These are phyloP conservation scores for Calameuta pallipes DNA, from an alignment of 2,888 invertebrate species.

Conservation along the genomic window DNA sequence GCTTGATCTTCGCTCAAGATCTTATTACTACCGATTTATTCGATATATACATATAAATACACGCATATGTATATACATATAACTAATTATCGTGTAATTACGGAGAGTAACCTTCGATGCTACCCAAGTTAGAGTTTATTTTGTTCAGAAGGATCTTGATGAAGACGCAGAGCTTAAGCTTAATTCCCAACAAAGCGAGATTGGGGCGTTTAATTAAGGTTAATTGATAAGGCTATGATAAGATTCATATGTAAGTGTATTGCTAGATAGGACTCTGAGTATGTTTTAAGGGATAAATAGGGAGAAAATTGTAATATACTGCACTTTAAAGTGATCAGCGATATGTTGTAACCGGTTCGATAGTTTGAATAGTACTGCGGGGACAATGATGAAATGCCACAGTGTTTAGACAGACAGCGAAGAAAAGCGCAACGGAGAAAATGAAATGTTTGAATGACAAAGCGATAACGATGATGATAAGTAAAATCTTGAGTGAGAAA, in stretches of 20 bases:
- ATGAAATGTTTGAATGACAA: conserved; percentile 19
- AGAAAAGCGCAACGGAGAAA: conserved; percentile 32
- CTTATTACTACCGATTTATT: conserved; percentile 43
- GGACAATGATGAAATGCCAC: neutral
- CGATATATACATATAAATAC: conserved; percentile 57
- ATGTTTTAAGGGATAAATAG: conserved; percentile 46
- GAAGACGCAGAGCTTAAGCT: conserved; percentile 55
- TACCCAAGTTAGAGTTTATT: conserved; percentile 64
- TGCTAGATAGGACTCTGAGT: conserved; percentile 49
- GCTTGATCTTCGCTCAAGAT: conserved; percentile 55
- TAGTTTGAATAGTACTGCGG: conserved; percentile 37
- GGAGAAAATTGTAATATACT: conserved; percentile 57
- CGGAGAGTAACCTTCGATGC: conserved; percentile 53
- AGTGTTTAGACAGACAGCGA: conserved; percentile 24
- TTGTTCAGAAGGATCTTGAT: conserved; percentile 57
- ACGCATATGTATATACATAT: conserved; percentile 56
- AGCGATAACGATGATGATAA: conserved; percentile 24
- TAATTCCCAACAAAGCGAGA: conserved; percentile 56
- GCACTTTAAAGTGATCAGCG: conserved; percentile 47
- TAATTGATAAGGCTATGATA: conserved; percentile 33
- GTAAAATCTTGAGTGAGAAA: neutral
- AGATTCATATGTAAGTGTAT: conserved; percentile 57
- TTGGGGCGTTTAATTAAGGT: conserved; percentile 17
- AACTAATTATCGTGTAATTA: conserved; percentile 60
- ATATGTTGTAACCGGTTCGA: conserved; percentile 45